phyloP scores from a whole-genome alignment of 2,888 invertebrate species.

The Euplagia quadripunctaria region DNA sequence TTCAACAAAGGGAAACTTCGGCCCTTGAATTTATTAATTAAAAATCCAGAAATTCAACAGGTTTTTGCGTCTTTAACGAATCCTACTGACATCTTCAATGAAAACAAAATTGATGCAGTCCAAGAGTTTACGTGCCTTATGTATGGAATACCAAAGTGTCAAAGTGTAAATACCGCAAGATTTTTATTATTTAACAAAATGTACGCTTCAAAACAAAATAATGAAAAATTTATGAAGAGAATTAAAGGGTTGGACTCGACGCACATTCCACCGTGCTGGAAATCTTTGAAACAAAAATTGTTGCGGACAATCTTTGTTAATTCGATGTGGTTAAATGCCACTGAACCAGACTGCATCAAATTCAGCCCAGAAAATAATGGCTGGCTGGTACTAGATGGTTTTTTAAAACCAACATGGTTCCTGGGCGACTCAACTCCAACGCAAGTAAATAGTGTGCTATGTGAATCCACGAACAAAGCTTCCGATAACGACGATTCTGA shows the following conservation, averaged over 20 bases:
- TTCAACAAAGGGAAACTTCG: constrained; percentile 19
- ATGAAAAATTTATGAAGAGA: not conserved
- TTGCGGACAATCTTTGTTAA: not conserved
- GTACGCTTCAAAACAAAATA: not conserved
- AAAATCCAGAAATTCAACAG: constrained; percentile 19
- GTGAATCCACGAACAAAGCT: too few relatives aligned
- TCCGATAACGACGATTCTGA: too few relatives aligned
- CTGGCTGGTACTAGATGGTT: too few relatives aligned
- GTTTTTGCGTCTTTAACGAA: constrained; percentile 13
- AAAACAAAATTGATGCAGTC: constrained; percentile 29
- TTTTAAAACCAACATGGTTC: too few relatives aligned
- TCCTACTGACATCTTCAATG: constrained; percentile 16
- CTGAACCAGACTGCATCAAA: constrained; percentile 43
- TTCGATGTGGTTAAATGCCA: constrained; percentile 43
- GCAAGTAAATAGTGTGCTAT: too few relatives aligned
- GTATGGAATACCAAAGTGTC: constrained; percentile 2
- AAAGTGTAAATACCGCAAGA: constrained; percentile 4
- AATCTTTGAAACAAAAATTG: constrained; percentile 1
- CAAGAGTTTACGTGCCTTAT: constrained; percentile 54
- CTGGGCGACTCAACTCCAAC: too few relatives aligned
- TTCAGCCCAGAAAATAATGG: too few relatives aligned
- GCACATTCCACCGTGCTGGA: constrained; percentile 5
- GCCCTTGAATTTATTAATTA: constrained; percentile 21
- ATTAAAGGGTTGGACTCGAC: not conserved
- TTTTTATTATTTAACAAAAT: constrained; percentile 1